A percentile compares a stretch with the other conserved stretches of the same genome.
Conservation (phyloP, 30 jellyfish, hydroid and myxozoan genomes). For the Turritopsis rubra region DNA sequence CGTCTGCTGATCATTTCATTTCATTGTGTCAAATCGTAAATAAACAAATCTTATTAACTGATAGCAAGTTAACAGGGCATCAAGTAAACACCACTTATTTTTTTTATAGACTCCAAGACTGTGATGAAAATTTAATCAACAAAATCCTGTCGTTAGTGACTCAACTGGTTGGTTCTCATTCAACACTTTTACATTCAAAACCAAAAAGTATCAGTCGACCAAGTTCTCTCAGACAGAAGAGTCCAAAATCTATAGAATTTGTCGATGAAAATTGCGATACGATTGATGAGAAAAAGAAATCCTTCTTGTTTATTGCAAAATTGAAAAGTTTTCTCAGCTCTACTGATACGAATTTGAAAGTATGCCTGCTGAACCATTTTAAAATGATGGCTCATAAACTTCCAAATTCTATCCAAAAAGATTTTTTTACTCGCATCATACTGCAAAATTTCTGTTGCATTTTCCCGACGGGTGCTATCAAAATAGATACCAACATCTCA, state of each 20-base stretch:
- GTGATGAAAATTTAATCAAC: slow-evolving; percentile 1
- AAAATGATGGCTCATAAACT: neutral
- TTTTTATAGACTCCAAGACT: neutral
- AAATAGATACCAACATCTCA: neutral
- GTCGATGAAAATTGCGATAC: slow-evolving; percentile 36
- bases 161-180: neutral
- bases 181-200: neutral
- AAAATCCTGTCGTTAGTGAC: neutral
- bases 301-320: slow-evolving; percentile 5
- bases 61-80: no score
- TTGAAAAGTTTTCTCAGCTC: slow-evolving; percentile 7
- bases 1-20: no score
- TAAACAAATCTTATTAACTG: no score
- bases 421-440: neutral
- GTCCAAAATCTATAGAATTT: neutral
- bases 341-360: neutral
- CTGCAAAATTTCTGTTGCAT: neutral
- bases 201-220: slow-evolving; percentile 1
- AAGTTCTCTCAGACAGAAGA: neutral
- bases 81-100: no score
- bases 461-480: neutral
- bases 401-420: neutral
- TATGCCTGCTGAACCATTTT: slow-evolving; percentile 5
- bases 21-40: no score
- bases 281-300: slow-evolving; percentile 25